Evolutionary conservation across 2,113 vertebrate species (phyloP).

Genomic region (Enhydra lutris): DNA sequence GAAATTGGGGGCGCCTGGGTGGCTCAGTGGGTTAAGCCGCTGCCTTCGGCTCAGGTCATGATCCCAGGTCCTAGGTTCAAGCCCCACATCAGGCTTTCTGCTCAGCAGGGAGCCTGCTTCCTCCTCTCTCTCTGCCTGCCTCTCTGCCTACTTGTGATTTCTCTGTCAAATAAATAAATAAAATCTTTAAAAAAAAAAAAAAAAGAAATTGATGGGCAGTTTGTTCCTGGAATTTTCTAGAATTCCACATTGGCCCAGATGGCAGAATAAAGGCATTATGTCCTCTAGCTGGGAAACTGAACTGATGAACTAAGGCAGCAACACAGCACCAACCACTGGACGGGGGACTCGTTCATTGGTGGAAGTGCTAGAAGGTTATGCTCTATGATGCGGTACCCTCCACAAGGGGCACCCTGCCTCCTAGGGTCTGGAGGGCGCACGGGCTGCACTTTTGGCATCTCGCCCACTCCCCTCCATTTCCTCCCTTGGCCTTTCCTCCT

Average conservation of each 20-base stretch:
- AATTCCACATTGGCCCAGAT: no score
- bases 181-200: no score
- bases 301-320: neutral
- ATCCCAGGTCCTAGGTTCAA: no score
- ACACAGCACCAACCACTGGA: neutral
- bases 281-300: neutral
- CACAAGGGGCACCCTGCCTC: accelerated
- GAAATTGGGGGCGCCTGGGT: no score
- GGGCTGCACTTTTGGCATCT: accelerated
- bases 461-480: neutral
- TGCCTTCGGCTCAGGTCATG: no score
- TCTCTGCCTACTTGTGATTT: no score
- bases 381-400: accelerated
- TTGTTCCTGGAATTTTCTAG: neutral
- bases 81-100: no score
- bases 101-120: no score
- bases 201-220: neutral
- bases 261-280: neutral
- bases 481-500: neutral
- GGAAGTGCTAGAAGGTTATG: neutral
- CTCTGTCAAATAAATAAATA: no score
- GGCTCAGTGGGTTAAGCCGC: no score
- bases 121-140: no score
- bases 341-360: neutral
- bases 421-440: neutral